phyloP scores from a whole-genome alignment of 2,888 invertebrate genomes.

The Criorhina ranunculi region DNA sequence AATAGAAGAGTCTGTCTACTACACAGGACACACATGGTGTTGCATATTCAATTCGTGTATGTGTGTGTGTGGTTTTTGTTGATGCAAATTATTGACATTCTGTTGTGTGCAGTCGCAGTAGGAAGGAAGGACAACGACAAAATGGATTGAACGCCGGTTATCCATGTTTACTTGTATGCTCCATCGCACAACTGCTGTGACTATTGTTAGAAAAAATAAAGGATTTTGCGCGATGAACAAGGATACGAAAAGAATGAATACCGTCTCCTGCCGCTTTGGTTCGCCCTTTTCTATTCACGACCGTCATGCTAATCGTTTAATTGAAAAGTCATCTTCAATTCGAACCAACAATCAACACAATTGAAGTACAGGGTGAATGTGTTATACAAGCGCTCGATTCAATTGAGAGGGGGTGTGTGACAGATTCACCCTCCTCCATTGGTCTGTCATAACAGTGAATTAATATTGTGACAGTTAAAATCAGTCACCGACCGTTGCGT shows the following conservation, averaged over 20 bases:
- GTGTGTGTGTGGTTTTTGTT: constrained; percentile 12
- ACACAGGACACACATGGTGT: constrained; percentile 49
- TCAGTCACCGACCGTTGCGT: constrained; percentile 53
- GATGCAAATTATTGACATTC: constrained; percentile 66
- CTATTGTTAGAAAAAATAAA: constrained; percentile 58
- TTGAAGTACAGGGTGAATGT: constrained; percentile 64
- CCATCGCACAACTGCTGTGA: constrained; percentile 20
- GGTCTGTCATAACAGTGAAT: constrained; percentile 46
- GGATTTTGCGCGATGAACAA: constrained; percentile 42
- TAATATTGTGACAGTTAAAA: constrained; percentile 53
- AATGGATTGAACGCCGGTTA: constrained; percentile 32
- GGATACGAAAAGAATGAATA: constrained; percentile 23
- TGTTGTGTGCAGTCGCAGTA: constrained; percentile 20
- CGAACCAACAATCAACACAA: constrained; percentile 62
- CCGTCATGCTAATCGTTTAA: constrained; percentile 46
- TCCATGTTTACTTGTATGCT: constrained; percentile 30
- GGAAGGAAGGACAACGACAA: constrained; percentile 28
- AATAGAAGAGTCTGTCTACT: constrained; percentile 15
- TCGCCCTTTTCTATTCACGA: no score
- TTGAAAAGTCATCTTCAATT: constrained; percentile 74
- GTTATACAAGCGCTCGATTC: constrained; percentile 63
- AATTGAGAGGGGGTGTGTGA: constrained; percentile 41
- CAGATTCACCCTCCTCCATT: constrained; percentile 2
- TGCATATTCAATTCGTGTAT: constrained; percentile 34
- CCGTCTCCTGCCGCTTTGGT: neutral